These are phyloP conservation scores for Lepidurus couesii DNA, from an alignment of 1,140 invertebrate species.

Conservation along the genomic window DNA sequence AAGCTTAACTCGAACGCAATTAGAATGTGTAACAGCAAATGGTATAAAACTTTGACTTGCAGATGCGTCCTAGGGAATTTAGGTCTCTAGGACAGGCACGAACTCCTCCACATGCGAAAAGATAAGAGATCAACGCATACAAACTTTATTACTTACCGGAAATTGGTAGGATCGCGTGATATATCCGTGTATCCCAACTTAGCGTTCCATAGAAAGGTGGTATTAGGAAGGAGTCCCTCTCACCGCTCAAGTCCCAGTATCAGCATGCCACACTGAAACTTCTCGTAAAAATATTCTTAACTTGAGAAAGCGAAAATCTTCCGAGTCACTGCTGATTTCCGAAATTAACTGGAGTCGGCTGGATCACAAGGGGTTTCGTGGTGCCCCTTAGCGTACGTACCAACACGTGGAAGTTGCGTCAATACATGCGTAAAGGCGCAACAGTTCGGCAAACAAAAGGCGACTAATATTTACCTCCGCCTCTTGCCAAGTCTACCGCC, in stretches of 20 bases:
- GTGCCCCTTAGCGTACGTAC: too few relatives aligned
- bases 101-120: background rate
- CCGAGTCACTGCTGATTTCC: too few relatives aligned
- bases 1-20: too few relatives aligned
- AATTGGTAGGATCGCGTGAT: conserved; percentile 11
- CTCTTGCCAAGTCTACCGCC: background rate
- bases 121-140: background rate
- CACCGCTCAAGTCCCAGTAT: background rate
- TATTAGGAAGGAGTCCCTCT: background rate
- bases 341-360: too few relatives aligned
- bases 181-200: conserved; percentile 15
- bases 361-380: too few relatives aligned
- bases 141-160: background rate
- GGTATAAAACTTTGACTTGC: background rate
- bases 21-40: background rate
- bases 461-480: background rate
- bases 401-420: too few relatives aligned
- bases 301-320: too few relatives aligned
- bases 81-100: background rate
- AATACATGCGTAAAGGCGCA: too few relatives aligned
- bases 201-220: background rate
- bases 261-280: background rate
- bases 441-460: background rate
- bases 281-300: too few relatives aligned
- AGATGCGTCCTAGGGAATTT: background rate